These are phyloP conservation scores for Lichenostomus cassidix DNA, from an alignment of 2,113 vertebrate species.

Conservation along the genomic window DNA sequence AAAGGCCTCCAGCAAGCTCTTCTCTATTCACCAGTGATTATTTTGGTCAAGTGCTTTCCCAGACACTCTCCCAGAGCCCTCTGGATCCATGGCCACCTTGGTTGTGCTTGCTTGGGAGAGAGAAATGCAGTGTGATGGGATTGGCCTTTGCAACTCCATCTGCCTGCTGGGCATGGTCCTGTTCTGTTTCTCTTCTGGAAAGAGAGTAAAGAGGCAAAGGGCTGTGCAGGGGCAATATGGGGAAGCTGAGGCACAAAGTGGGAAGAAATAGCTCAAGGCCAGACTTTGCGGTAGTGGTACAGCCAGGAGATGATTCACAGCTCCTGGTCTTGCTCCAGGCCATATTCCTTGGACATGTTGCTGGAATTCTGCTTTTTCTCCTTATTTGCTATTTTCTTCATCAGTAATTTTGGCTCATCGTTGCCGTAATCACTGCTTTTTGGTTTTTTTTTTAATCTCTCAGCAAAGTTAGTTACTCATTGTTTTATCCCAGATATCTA, in stretches of 20 bases:
- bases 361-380: neutral
- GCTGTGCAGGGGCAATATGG: neutral
- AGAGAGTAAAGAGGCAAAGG: neutral
- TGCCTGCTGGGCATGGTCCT: no score
- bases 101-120: neutral
- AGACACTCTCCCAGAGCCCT: neutral
- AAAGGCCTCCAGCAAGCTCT: neutral
- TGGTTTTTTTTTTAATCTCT: neutral
- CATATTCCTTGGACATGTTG: neutral
- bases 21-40: rapidly evolving
- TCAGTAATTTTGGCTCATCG: neutral
- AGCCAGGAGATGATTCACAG: neutral
- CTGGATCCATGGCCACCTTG: neutral
- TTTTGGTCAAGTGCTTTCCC: neutral
- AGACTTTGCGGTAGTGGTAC: neutral
- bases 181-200: neutral
- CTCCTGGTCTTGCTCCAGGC: neutral
- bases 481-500: neutral
- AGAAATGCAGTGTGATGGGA: neutral
- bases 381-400: neutral
- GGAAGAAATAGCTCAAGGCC: neutral
- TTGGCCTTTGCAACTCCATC: neutral
- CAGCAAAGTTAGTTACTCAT: neutral
- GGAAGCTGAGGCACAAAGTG: neutral
- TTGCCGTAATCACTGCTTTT: neutral